Percentiles rank a stretch among this genome's conserved stretches.
Conservation (phyloP, 2,888 invertebrate species). For the Acanthosoma haemorrhoidale region DNA sequence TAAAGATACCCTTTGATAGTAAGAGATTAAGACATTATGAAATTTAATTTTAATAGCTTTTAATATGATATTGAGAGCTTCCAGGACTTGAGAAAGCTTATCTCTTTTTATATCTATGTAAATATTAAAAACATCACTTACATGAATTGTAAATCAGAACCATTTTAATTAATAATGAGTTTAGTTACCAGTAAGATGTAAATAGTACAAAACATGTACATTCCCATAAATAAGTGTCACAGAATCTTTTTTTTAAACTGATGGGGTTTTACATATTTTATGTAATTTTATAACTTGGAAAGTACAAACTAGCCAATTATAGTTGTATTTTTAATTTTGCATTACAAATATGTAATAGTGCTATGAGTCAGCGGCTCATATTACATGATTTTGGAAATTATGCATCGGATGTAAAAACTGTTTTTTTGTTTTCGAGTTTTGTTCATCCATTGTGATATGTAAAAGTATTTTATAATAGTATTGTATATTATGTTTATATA, state of each 20-base stretch:
- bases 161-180: not conserved
- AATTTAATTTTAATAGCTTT: too few species aligned
- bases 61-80: too few species aligned
- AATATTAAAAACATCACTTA: not conserved
- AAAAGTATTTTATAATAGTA: slow-evolving; percentile 21
- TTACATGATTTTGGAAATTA: too few species aligned
- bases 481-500: slow-evolving; percentile 3
- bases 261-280: too few species aligned
- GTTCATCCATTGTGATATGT: slow-evolving; percentile 22
- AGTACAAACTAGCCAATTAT: too few species aligned
- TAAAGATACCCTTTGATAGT: not conserved
- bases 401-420: too few species aligned
- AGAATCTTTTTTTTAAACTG: too few species aligned
- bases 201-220: slow-evolving; percentile 11
- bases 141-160: not conserved
- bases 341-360: too few species aligned
- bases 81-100: not conserved
- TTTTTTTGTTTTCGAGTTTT: too few species aligned
- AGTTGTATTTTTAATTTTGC: too few species aligned
- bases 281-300: too few species aligned
- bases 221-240: not conserved
- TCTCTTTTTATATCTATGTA: not conserved
- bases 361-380: too few species aligned
- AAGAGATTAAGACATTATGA: not conserved
- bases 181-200: slow-evolving; percentile 1